Evolutionary conservation across 2,113 vertebrate species (phyloP).

Genomic region (Variabilichromis moorii): DNA sequence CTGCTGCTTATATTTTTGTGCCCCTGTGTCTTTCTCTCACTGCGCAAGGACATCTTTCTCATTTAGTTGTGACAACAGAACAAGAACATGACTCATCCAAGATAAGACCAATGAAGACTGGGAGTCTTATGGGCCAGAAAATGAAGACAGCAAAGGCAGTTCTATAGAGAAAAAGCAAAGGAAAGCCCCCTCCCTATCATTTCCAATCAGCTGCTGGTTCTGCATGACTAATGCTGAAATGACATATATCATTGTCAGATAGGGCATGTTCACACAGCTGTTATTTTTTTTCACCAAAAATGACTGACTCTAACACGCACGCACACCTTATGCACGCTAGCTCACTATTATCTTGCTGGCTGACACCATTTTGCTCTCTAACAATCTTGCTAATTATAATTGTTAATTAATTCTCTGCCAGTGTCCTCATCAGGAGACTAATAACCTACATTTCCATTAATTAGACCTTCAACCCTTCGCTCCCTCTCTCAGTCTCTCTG

Average conservation of each 20-base stretch:
- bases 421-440: constrained; percentile 80
- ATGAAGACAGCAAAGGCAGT: constrained; percentile 1
- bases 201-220: constrained; percentile 46
- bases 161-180: not conserved
- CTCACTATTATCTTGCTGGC: constrained; percentile 54
- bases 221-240: constrained; percentile 52
- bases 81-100: constrained; percentile 17
- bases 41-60: not conserved
- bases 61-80: constrained; percentile 34
- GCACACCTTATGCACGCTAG: constrained; percentile 16
- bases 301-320: constrained; percentile 11
- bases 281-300: not conserved
- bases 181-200: constrained; percentile 16
- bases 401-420: constrained; percentile 80
- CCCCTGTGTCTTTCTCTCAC: not conserved
- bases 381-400: constrained; percentile 84
- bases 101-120: constrained; percentile 17
- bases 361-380: constrained; percentile 81
- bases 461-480: constrained; percentile 77
- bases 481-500: constrained; percentile 53
- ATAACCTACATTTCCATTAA: constrained; percentile 82
- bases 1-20: not conserved
- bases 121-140: constrained; percentile 20
- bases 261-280: constrained; percentile 29
- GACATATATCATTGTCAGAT: constrained; percentile 50